Evolutionary conservation across 2,113 vertebrate genomes (phyloP).

Genomic region (Corythornis madagascariensis): DNA sequence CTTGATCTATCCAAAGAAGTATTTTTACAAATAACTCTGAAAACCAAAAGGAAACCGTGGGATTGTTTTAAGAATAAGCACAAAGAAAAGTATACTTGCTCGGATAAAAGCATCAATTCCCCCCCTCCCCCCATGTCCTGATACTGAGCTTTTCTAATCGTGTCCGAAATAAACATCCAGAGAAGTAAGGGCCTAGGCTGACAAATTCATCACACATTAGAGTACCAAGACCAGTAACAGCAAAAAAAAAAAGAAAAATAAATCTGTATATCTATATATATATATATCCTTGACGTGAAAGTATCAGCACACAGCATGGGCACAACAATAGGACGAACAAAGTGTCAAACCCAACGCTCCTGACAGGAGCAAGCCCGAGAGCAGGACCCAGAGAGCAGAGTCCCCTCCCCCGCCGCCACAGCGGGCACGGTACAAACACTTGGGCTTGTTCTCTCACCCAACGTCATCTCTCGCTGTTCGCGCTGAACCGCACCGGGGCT

Average conservation of each 20-base stretch:
- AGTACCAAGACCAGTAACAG: background rate
- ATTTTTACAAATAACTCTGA: constrained; percentile 6
- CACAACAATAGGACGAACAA: constrained; percentile 50
- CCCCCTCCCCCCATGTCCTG: background rate
- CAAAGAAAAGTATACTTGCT: constrained; percentile 30
- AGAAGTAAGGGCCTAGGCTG: background rate
- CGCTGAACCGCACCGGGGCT: too few relatives aligned
- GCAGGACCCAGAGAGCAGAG: background rate
- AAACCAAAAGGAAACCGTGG: background rate
- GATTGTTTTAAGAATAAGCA: background rate
- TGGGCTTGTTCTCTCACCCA: too few relatives aligned
- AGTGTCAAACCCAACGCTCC: constrained; percentile 57
- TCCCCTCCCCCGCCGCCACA: background rate
- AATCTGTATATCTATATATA: too few relatives aligned
- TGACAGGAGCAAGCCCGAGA: constrained; percentile 29
- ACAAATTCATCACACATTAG: background rate
- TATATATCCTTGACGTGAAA: background rate
- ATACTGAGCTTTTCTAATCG: background rate
- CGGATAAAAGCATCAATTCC: too few relatives aligned
- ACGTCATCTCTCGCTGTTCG: too few relatives aligned
- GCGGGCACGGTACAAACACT: too few relatives aligned
- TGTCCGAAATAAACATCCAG: constrained; percentile 33
- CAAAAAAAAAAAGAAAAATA: background rate
- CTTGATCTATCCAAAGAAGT: background rate
- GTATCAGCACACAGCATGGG: background rate